Conservation (phyloP, 2,888 invertebrate species). For the Eupithecia tripunctaria region DNA sequence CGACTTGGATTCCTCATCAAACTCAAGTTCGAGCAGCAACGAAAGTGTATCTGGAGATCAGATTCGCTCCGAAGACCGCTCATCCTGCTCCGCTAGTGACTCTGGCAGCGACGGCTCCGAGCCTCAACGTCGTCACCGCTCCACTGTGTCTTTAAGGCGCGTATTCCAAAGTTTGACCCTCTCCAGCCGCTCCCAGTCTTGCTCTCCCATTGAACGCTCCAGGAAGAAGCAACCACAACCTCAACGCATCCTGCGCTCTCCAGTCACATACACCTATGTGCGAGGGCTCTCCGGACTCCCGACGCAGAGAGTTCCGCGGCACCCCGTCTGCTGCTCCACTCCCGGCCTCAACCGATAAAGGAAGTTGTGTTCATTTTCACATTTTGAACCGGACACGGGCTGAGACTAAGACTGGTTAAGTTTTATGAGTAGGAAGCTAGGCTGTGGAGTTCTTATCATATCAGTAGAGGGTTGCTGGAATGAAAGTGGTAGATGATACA, state of each 20-base stretch:
- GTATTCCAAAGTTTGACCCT: constrained; percentile 89
- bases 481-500: constrained; percentile 52
- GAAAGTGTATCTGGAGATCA: constrained; percentile 74
- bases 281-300: constrained; percentile 92
- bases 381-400: constrained; percentile 53
- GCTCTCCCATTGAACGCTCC: constrained; percentile 80
- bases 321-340: constrained; percentile 66
- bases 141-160: constrained; percentile 87
- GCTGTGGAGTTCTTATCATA: constrained; percentile 71
- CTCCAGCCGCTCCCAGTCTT: constrained; percentile 86
- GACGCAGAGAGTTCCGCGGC: constrained; percentile 90
- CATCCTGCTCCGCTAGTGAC: constrained; percentile 85
- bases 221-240: constrained; percentile 86
- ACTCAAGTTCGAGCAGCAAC: constrained; percentile 73
- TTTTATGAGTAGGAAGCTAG: constrained; percentile 68
- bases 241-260: constrained; percentile 90
- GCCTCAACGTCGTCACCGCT: constrained; percentile 77
- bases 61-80: constrained; percentile 70
- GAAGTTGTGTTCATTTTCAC: constrained; percentile 17
- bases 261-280: constrained; percentile 91
- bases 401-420: constrained; percentile 78
- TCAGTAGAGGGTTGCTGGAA: constrained; percentile 70
- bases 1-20: constrained; percentile 68
- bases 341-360: constrained; percentile 75
- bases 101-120: constrained; percentile 86